A percentile compares a stretch with the other conserved stretches of the same genome.
Conservation (phyloP, 2,888 invertebrate genomes). For the Frankliniella intonsa region DNA sequence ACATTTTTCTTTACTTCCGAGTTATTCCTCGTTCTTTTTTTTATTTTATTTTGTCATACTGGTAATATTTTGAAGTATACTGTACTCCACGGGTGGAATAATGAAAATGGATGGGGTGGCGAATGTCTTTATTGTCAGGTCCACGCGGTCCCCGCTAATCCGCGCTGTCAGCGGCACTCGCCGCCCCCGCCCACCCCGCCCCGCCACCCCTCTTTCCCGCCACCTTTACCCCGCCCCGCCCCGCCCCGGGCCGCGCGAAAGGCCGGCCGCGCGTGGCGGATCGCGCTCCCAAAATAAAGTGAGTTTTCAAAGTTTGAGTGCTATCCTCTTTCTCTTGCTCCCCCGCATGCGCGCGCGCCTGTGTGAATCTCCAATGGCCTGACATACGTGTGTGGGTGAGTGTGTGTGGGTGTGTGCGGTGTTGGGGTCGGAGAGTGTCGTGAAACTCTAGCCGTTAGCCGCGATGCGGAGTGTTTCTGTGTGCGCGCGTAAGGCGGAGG, state of each 20-base stretch:
- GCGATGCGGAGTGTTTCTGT: neutral
- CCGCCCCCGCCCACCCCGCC: neutral
- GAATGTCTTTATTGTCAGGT: neutral
- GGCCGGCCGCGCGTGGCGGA: neutral
- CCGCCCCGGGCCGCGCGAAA: neutral
- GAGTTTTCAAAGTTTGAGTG: slow-evolving; percentile 25
- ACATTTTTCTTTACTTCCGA: neutral
- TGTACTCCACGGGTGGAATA: neutral
- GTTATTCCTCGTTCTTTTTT: neutral
- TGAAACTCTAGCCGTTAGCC: slow-evolving; percentile 21
- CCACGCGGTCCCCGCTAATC: neutral
- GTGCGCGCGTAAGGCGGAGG: neutral
- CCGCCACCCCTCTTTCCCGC: neutral
- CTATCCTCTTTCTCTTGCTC: neutral
- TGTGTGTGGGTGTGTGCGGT: neutral
- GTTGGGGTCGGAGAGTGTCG: slow-evolving; percentile 1
- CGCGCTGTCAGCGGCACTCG: neutral
- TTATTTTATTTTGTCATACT: slow-evolving; percentile 3
- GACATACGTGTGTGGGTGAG: neutral
- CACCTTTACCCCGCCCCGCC: neutral
- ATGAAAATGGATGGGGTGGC: neutral
- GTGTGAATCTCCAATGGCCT: slow-evolving; percentile 1
- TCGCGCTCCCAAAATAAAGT: slow-evolving; percentile 9
- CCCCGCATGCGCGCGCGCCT: neutral
- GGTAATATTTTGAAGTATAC: neutral